Conservation (phyloP, 2,888 invertebrate species). For the Vesta saturnalis region DNA sequence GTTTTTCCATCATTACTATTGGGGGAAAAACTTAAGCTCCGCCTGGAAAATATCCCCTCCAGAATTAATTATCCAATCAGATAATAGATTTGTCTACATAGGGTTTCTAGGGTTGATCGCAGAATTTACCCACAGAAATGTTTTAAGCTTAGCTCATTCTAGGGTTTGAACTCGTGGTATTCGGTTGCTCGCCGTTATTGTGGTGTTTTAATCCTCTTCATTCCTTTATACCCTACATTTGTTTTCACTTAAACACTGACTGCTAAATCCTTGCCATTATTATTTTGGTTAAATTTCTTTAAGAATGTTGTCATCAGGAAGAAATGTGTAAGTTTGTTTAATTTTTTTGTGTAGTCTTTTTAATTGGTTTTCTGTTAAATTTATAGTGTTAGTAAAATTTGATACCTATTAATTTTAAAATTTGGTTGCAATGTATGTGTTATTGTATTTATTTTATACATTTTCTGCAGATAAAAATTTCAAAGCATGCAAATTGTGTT, state of each 20-base stretch:
- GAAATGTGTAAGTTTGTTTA: conserved; percentile 24
- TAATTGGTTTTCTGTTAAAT: conserved; percentile 7
- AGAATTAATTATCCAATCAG: conserved; percentile 25
- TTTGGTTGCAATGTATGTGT: too few relatives aligned
- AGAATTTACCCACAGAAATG: conserved; percentile 45
- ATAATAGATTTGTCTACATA: conserved; percentile 27
- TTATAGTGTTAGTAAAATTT: neutral
- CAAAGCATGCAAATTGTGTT: too few relatives aligned
- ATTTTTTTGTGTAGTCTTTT: neutral
- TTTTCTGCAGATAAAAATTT: too few relatives aligned
- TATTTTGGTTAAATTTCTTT: conserved; percentile 10
- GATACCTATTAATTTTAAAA: neutral
- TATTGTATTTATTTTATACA: too few relatives aligned
- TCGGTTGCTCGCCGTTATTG: conserved; percentile 41
- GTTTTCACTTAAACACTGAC: neutral
- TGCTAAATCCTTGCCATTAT: neutral
- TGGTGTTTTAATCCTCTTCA: conserved; percentile 18
- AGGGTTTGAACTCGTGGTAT: conserved; percentile 44
- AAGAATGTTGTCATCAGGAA: conserved; percentile 20
- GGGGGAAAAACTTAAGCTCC: conserved; percentile 39
- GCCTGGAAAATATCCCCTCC: conserved; percentile 47
- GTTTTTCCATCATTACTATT: conserved; percentile 46
- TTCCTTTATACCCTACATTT: neutral
- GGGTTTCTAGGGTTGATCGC: conserved; percentile 42
- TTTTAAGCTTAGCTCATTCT: conserved; percentile 48